Evolutionary conservation across 2,113 vertebrate species (phyloP), one percentile per base, ranked within the genome.

Genomic region (Spizaetus ornatus): DNA sequence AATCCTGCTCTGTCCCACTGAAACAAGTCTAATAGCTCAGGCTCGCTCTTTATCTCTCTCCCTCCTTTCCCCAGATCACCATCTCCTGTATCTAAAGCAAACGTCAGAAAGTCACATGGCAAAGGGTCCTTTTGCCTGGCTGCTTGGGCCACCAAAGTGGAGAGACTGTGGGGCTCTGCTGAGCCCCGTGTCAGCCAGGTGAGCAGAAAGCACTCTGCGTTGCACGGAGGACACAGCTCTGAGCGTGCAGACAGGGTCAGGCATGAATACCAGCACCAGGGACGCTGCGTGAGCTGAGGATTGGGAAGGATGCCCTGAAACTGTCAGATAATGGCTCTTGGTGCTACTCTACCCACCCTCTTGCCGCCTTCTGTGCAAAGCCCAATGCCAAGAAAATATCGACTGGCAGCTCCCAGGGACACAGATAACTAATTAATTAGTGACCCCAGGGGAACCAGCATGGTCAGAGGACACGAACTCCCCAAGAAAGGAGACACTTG

Each of bases 1-100:
- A 72, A 72, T 90, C 53, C 74, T 82, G 43, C 31, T 74, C 55
- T 81, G 47, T 87, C 81, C 58, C 78, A 56, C 27, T 93, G 63
- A 81, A 95, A 89, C 22, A 74, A 81, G 31, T 34, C 65, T 79
- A 61, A 87, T 5, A 87, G 65, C 59, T 87, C 52, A 66, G 0
- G 4, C 47, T 47, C 4, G 1, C 13, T 67, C 21, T 53, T 71
- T 45, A 36, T 78, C 36, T 61, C 3, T 2, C 27, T 38, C 29
- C 2, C 2, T 63, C 15, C 36, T 77, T 80, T 91, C 45, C 48
- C 23, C 36, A 36, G 31, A n/a, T 32, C 7, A 1, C 38, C 15
- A 8, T 29, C 25, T 79, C 55, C 45, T 29, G 19, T 31, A 5
- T n/a, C 25, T 45, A 65, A 34, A 53, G 38, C 19, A 72, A 78